Evolutionary conservation across 2,888 invertebrate species (phyloP), one percentile per base, ranked within the genome.

Genomic region (Ornithoptera priamus): DNA sequence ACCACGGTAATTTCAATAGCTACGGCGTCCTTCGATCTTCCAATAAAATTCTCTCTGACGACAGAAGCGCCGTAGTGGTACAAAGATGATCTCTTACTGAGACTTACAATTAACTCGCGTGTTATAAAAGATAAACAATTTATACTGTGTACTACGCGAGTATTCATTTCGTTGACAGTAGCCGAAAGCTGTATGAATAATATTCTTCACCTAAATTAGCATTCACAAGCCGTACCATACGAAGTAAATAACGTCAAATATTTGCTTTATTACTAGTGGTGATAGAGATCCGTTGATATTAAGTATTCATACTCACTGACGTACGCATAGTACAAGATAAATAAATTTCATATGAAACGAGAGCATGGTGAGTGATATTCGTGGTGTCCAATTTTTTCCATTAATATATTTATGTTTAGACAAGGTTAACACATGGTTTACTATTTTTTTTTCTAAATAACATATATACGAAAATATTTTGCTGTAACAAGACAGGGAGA

Each of bases 211-310:
- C 73, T 73, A 83, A 87, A 89, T 91, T 90, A 88, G 83, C 85
- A 92, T 92, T 91, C 90, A 91, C 88, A 87, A 88, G 85, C 85
- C 80, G 81, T 77, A 87, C 81, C 85, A 78, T 82, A 80, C 86
- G 83, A 85, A 87, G 89, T 90, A 90, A 90, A 91, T 90, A 89
- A 91, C 85, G 85, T 84, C 71, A 75, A 75, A 75, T 73, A 75
- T 72, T 72, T 72, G 71, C 67, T 68, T 46, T 72, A 75, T 74
- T 76, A 74, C 74, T 68, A 72, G 61, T 73, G 62, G 67, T 68
- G 53, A 72, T 70, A 78, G 81, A 80, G 85, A 85, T 84, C 81
- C 80, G 75, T 76, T 71, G 72, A 64, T 75, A 81, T 81, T 85
- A 81, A 81, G 81, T 85, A 72, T 80, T 39, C 63, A 72, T 71